phyloP scores from a whole-genome alignment of 2,797 vertebrate genomes.

The Anabacerthia variegaticeps region DNA sequence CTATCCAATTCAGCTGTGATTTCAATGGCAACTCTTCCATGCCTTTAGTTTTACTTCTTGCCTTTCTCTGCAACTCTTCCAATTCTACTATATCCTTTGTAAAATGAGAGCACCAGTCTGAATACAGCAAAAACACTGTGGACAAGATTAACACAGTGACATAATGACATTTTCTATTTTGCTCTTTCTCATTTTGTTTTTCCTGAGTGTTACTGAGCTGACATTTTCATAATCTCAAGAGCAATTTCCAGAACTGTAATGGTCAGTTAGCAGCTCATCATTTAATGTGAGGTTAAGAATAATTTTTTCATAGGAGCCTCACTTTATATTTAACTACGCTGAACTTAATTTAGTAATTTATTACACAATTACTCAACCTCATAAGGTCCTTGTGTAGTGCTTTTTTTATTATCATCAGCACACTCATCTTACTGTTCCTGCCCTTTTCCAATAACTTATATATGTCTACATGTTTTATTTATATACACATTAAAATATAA shows the following conservation, averaged over 20 bases:
- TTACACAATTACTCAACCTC: neutral
- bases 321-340: neutral
- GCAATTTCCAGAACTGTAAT: slow-evolving; percentile 10
- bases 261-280: slow-evolving; percentile 23
- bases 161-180: neutral
- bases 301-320: neutral
- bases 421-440: neutral
- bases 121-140: neutral
- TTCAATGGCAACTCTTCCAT: neutral
- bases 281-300: neutral
- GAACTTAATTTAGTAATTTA: neutral
- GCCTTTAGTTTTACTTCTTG: neutral
- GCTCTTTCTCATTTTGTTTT: slow-evolving; percentile 16
- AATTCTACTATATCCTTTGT: neutral
- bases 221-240: slow-evolving; percentile 20
- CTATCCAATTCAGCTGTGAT: neutral
- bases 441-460: neutral
- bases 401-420: neutral
- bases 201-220: neutral
- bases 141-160: neutral
- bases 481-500: neutral
- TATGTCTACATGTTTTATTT: neutral
- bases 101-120: neutral
- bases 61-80: neutral
- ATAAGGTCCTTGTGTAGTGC: neutral